Base-by-base conservation (phyloP, 2,113 vertebrate species). In the Psilopsiagon aurifrons region DNA sequence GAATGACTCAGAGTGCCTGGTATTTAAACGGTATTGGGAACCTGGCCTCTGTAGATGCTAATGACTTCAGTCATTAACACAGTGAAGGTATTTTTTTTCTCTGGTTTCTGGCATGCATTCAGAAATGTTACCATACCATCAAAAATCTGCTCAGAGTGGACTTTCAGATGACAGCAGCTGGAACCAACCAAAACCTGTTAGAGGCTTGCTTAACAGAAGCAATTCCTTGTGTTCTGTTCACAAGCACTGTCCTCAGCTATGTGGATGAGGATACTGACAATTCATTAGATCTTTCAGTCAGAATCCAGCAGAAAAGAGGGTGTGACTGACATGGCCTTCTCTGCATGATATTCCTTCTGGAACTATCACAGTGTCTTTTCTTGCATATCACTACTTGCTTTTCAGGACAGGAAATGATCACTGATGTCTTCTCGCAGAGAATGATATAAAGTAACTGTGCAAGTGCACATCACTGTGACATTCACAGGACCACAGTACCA, bases 21-120 rank as follows among this genome's bases (percentile, higher is more conserved):
- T 86, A 90, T 96, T 96, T 97, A 68, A 76, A 13, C 60, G 60
- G 51, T 75, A 81, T 13, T 49, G 55, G 80, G 64, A 92, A 94
- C 35, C 33, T 93, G 85, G 79, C 79, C 51, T 64, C 76, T 78
- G 86, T 43, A 90, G 85, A 94, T 83, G 46, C 27, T 88, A 90
- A 90, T 1, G 7, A 93, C 43, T 86, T 92, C 35, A 82, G 66
- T 94, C 64, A 64, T 86, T 93, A 91, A 23, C 79, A 90, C 37
- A 77, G 16, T 60, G 76, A 92, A 92, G 55, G 79, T 77, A 90
- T 37, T 52, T 95, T 96, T 94, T 96, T 90, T 33, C 73, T 77
- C 11, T 44, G 47, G 31, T 74, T 94, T 52, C 60, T 84, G 69
- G 60, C 78, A 77, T 31, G 3, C 3, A 33, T 67, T 95, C 85